A percentile compares a stretch with the other conserved stretches of the same genome.
phyloP scores from a whole-genome alignment of 2,797 vertebrate species.

The Sphenodon punctatus region DNA sequence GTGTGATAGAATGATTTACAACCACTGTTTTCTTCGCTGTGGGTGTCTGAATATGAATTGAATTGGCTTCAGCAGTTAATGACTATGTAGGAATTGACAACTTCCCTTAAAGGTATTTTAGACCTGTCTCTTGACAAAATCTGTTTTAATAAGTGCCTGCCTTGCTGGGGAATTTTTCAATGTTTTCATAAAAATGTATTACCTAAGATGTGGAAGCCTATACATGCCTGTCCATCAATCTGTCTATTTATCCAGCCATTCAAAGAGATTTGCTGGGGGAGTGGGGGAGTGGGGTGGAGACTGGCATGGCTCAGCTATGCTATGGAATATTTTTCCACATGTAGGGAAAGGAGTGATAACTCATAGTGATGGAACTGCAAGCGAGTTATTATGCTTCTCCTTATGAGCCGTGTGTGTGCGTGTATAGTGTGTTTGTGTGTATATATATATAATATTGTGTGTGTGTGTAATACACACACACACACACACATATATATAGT shows the following conservation, averaged over 20 bases:
- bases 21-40: not conserved
- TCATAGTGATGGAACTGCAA: constrained; percentile 1
- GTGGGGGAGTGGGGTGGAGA: not conserved
- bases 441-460: too few relatives aligned
- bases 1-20: not conserved
- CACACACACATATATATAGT: too few relatives aligned
- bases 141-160: not conserved
- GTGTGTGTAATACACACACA: too few relatives aligned
- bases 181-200: not conserved
- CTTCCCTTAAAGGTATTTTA: not conserved
- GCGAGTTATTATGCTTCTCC: not conserved
- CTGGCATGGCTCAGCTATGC: not conserved
- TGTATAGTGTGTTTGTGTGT: too few relatives aligned
- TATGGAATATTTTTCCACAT: not conserved
- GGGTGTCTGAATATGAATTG: not conserved
- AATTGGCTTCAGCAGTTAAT: not conserved
- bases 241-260: not conserved
- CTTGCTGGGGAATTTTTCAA: not conserved
- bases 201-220: not conserved
- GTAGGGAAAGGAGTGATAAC: not conserved
- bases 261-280: not conserved
- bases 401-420: constrained; percentile 8
- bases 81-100: not conserved
- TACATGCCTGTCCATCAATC: not conserved
- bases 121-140: not conserved